These are phyloP conservation scores for Lichenostomus cassidix DNA, from an alignment of 2,113 vertebrate genomes.

Conservation along the genomic window DNA sequence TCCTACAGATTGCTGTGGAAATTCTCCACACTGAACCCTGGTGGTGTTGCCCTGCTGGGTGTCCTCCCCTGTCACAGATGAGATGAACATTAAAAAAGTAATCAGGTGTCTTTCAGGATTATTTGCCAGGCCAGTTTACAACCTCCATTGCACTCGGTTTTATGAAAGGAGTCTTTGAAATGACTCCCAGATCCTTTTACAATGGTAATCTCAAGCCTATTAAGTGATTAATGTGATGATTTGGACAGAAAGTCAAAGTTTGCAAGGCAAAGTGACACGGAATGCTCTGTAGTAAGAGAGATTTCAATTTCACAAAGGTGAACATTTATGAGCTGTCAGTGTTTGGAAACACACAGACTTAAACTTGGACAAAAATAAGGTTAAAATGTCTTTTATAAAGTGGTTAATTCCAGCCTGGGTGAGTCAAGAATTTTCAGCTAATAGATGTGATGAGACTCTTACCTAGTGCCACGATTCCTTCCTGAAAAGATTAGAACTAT, in stretches of 20 bases:
- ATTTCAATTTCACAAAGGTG: not conserved
- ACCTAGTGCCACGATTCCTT: not conserved
- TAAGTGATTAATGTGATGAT: not conserved
- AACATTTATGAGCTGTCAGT: not conserved
- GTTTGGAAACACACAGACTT: not conserved
- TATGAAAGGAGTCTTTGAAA: constrained; percentile 3
- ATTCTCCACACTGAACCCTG: not conserved
- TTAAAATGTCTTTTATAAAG: not conserved
- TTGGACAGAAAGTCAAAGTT: constrained; percentile 25
- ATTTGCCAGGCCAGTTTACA: not conserved
- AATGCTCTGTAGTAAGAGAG: not conserved
- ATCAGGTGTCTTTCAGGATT: not conserved
- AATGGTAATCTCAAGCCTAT: not conserved
- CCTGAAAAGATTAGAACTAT: not conserved
- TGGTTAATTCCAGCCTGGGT: not conserved
- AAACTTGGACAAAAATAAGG: not conserved
- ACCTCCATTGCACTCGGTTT: not conserved
- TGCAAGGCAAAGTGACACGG: not conserved
- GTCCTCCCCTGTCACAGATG: not conserved
- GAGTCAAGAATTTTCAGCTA: not conserved
- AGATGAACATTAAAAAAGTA: not conserved
- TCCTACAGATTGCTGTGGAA: not conserved
- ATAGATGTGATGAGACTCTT: not conserved
- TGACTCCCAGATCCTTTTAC: constrained; percentile 5
- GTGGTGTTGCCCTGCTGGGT: not conserved